A percentile compares a stretch with the other conserved stretches of the same genome.
Evolutionary conservation across 2,113 vertebrate species (phyloP).

Genomic region (Anhinga rufa): DNA sequence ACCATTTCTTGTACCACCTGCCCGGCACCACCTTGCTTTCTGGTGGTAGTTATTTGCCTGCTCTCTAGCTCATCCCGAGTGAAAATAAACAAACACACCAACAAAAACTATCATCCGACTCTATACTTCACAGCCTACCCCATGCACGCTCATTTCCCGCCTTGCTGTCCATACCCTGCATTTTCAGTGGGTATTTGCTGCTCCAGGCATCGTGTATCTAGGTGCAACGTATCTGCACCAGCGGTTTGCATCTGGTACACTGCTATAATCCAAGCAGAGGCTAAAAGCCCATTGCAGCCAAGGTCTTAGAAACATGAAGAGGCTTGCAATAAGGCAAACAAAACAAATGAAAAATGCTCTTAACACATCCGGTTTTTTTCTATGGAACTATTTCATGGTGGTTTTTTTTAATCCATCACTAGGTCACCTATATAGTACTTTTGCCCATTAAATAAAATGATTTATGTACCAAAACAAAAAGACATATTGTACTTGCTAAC

Average conservation of each 20-base stretch:
- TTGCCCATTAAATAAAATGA: not conserved
- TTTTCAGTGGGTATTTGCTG: not conserved
- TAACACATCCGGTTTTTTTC: not conserved
- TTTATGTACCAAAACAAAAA: not conserved
- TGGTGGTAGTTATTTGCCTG: not conserved
- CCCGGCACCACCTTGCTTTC: not conserved
- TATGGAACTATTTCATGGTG: not conserved
- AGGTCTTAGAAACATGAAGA: not conserved
- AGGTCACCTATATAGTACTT: not conserved
- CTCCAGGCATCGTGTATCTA: not conserved
- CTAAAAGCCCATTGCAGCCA: not conserved
- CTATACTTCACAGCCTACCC: not conserved
- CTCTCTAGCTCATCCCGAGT: not conserved
- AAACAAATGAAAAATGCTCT: not conserved
- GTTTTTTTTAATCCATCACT: rapidly evolving
- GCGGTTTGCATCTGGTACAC: not conserved
- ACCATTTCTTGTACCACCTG: not conserved
- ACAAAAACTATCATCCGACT: not conserved
- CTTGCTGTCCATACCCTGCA: not conserved
- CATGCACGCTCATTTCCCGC: rapidly evolving
- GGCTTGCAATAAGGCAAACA: not conserved
- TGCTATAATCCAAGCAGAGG: not conserved
- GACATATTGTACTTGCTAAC: not conserved
- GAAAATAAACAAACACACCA: not conserved
- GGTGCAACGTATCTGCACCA: not conserved